phyloP scores from a whole-genome alignment of 2,113 vertebrate genomes.

The Mugil cephalus region DNA sequence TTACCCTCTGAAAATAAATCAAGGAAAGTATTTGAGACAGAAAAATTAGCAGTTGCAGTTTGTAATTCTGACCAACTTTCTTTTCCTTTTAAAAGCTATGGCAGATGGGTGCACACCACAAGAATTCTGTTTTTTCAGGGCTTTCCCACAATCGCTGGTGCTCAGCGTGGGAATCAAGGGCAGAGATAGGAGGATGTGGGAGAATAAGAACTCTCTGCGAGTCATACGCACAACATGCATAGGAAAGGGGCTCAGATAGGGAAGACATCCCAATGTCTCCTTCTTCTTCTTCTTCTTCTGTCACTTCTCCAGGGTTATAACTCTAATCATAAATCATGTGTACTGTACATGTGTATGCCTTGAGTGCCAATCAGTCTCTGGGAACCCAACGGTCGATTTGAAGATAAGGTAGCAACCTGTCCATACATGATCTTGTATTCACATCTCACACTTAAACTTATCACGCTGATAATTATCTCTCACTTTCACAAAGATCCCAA shows the following conservation, averaged over 20 bases:
- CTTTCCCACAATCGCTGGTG: constrained; percentile 70
- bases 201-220: constrained; percentile 56
- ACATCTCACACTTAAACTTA: constrained; percentile 35
- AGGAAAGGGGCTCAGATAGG: constrained; percentile 26
- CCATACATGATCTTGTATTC: constrained; percentile 64
- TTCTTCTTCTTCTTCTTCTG: not conserved
- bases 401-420: constrained; percentile 68
- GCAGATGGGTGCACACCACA: constrained; percentile 48
- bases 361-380: constrained; percentile 40
- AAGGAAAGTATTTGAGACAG: not conserved
- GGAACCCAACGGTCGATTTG: constrained; percentile 67
- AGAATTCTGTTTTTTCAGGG: constrained; percentile 64
- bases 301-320: constrained; percentile 4
- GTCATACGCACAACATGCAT: constrained; percentile 61
- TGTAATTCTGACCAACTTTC: constrained; percentile 17
- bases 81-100: constrained; percentile 2
- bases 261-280: not conserved
- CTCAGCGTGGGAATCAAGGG: constrained; percentile 80
- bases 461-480: constrained; percentile 59
- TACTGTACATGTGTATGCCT: constrained; percentile 15
- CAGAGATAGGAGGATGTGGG: constrained; percentile 74
- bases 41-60: constrained; percentile 27
- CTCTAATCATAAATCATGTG: not conserved
- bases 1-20: not conserved
- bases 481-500: constrained; percentile 34